Evolutionary conservation across 2,888 invertebrate species (phyloP).

Genomic region (Mystacides longicornis): DNA sequence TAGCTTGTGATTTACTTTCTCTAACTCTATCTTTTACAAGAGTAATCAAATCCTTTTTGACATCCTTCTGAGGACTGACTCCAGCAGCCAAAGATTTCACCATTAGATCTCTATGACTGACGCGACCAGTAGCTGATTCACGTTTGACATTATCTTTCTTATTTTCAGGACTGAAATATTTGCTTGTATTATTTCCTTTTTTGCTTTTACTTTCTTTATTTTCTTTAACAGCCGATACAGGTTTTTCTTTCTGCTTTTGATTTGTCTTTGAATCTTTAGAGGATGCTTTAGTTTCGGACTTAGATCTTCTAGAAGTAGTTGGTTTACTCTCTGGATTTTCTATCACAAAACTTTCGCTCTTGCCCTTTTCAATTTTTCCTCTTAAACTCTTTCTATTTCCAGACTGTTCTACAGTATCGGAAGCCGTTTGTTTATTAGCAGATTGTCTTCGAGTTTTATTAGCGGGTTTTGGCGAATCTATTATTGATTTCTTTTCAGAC

Average conservation of each 20-base stretch:
- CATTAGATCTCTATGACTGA: slow-evolving; percentile 23
- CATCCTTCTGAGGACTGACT: slow-evolving; percentile 30
- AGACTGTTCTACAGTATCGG: not conserved
- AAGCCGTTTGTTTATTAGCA: not conserved
- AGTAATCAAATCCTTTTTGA: slow-evolving; percentile 44
- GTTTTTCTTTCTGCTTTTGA: not conserved
- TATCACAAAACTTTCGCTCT: not conserved
- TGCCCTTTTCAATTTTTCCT: slow-evolving; percentile 1
- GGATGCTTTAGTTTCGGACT: too few species aligned
- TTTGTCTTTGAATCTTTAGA: too few species aligned
- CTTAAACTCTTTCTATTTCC: not conserved
- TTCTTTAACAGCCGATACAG: too few species aligned
- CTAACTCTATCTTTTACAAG: slow-evolving; percentile 46
- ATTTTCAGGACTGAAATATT: slow-evolving; percentile 11
- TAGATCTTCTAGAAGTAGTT: too few species aligned
- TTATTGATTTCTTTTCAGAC: not conserved
- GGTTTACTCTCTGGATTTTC: not conserved
- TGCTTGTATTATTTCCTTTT: slow-evolving; percentile 1
- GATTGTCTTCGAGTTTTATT: not conserved
- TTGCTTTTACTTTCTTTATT: not conserved
- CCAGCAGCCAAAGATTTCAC: slow-evolving; percentile 8
- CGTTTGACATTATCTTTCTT: not conserved
- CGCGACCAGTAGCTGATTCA: slow-evolving; percentile 3
- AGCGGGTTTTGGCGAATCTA: not conserved
- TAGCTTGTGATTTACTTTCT: slow-evolving; percentile 39